A percentile compares a stretch with the other conserved stretches of the same genome.
phyloP scores from a whole-genome alignment of 2,113 vertebrate genomes.

The Xiphophorus hellerii region DNA sequence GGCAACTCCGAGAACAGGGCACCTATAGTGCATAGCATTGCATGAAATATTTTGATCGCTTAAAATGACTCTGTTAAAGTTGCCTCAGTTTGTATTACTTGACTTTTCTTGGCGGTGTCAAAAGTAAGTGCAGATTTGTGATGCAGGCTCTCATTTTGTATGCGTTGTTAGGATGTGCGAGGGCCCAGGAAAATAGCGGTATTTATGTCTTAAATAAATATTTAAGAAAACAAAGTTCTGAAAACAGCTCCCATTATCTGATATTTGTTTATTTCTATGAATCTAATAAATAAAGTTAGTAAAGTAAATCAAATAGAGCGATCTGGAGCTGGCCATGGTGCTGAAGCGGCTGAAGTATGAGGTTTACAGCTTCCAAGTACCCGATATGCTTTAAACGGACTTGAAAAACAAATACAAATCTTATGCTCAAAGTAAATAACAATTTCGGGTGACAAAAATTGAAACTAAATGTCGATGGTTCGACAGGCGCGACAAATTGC shows the following conservation, averaged over 20 bases:
- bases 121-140: neutral
- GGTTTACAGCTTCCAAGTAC: constrained; percentile 35
- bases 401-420: constrained; percentile 1
- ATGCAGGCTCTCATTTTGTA: constrained; percentile 4
- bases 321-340: constrained; percentile 65
- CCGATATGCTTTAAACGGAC: constrained; percentile 19
- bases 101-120: neutral
- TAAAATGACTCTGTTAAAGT: neutral
- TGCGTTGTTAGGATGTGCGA: neutral
- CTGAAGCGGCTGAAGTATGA: constrained; percentile 41
- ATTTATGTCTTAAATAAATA: neutral
- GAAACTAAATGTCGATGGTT: neutral
- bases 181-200: neutral
- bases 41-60: neutral
- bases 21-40: constrained; percentile 26
- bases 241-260: neutral
- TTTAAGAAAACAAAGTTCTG: neutral
- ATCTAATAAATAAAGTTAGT: neutral
- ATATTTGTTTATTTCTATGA: neutral
- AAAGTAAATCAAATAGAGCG: constrained; percentile 9
- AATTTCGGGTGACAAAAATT: neutral
- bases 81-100: neutral
- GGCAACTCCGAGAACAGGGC: constrained; percentile 44
- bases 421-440: neutral
- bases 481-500: neutral